Percentiles rank a stretch among this genome's conserved stretches.
Conservation (phyloP, 2,888 invertebrate genomes). For the Tinea pellionella region DNA sequence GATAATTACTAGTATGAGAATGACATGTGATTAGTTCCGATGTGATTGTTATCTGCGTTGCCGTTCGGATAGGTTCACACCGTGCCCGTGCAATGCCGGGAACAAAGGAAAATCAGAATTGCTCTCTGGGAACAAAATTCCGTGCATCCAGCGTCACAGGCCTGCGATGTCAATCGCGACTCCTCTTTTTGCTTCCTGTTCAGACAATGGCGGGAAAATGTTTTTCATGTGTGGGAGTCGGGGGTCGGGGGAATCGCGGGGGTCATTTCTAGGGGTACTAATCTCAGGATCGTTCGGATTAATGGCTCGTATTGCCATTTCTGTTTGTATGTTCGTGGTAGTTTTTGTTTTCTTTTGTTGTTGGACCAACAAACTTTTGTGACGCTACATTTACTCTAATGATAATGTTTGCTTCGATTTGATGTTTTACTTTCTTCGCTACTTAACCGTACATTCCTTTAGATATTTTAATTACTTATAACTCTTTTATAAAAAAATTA, state of each 20-base stretch:
- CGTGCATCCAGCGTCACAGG: slow-evolving; percentile 21
- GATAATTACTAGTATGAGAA: neutral
- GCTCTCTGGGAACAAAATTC: slow-evolving; percentile 13
- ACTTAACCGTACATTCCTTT: neutral
- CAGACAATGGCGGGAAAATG: slow-evolving; percentile 61
- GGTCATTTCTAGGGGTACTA: slow-evolving; percentile 56
- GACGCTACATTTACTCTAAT: slow-evolving; percentile 26
- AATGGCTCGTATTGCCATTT: slow-evolving; percentile 61
- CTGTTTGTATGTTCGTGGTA: slow-evolving; percentile 24
- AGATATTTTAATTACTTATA: neutral
- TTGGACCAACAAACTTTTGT: slow-evolving; percentile 35
- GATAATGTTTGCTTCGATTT: slow-evolving; percentile 4
- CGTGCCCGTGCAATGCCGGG: slow-evolving; percentile 18
- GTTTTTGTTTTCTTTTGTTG: slow-evolving; percentile 46
- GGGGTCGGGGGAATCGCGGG: slow-evolving; percentile 25
- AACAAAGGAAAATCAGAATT: slow-evolving; percentile 18
- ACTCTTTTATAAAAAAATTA: slow-evolving; percentile 4
- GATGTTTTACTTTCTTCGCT: neutral
- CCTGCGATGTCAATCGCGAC: slow-evolving; percentile 53
- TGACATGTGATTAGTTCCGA: neutral
- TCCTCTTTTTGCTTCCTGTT: slow-evolving; percentile 51
- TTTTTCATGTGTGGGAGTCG: slow-evolving; percentile 46
- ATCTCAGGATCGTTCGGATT: slow-evolving; percentile 62
- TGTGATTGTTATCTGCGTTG: neutral
- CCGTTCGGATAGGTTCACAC: neutral